Conservation (phyloP, 1,140 invertebrate species). For the Ceratina australensis region DNA sequence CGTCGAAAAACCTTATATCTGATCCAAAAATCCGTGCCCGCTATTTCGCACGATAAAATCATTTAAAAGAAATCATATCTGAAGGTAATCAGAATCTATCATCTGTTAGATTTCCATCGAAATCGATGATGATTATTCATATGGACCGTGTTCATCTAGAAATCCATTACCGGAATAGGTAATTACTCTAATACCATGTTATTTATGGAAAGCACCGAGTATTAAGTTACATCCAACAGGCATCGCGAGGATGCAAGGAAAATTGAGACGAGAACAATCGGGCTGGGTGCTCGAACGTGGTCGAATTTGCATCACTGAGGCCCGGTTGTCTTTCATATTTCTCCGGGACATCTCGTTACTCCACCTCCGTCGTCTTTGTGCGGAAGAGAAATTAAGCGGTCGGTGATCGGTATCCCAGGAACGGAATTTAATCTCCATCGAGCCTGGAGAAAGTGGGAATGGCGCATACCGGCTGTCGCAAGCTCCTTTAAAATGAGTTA, state of each 20-base stretch:
- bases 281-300: background rate
- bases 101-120: too few relatives aligned
- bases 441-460: background rate
- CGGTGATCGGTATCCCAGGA: background rate
- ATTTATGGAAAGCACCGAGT: background rate
- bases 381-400: slow-evolving; percentile 17
- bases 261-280: slow-evolving; percentile 5
- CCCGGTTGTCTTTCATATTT: slow-evolving; percentile 4
- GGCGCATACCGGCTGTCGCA: background rate
- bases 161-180: too few relatives aligned
- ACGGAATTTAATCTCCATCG: slow-evolving; percentile 27
- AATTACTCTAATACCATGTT: too few relatives aligned
- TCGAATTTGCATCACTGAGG: slow-evolving; percentile 4
- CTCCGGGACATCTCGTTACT: background rate
- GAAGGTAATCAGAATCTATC: too few relatives aligned
- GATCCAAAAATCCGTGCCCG: slow-evolving; percentile 15
- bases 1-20: slow-evolving; percentile 15
- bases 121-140: too few relatives aligned
- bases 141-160: too few relatives aligned
- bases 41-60: background rate
- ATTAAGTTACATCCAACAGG: background rate
- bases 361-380: background rate
- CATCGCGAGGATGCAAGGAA: background rate
- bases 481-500: slow-evolving; percentile 1
- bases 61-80: too few relatives aligned